A percentile compares a stretch with the other conserved stretches of the same genome.
Evolutionary conservation across 2,888 invertebrate genomes (phyloP).

Genomic region (Caenorhabditis doughertyi): DNA sequence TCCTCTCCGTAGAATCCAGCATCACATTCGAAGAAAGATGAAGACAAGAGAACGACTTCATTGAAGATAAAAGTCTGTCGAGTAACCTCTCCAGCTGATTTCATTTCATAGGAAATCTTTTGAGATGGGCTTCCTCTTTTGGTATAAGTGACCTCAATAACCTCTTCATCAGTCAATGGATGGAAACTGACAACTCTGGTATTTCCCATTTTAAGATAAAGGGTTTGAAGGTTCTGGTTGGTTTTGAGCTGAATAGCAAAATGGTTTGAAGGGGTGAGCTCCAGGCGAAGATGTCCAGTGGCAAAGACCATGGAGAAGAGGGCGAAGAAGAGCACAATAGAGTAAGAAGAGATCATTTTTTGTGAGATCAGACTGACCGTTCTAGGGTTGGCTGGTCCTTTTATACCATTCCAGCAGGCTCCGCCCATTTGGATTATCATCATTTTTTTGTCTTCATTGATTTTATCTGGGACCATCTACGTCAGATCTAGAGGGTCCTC

Average conservation of each 20-base stretch:
- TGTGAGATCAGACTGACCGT: neutral
- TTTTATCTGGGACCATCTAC: neutral
- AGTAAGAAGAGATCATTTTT: constrained; percentile 21
- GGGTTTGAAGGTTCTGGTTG: neutral
- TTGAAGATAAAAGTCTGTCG: neutral
- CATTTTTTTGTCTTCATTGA: constrained; percentile 8
- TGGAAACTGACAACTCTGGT: constrained; percentile 25
- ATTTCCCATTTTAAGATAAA: constrained; percentile 6
- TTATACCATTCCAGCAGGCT: neutral
- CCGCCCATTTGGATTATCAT: constrained; percentile 6
- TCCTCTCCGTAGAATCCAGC: constrained; percentile 8
- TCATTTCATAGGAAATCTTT: neutral
- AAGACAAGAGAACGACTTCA: constrained; percentile 3
- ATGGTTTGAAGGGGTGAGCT: constrained; percentile 16
- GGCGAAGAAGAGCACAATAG: neutral
- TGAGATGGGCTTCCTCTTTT: neutral
- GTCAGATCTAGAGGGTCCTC: neutral
- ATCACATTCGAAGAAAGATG: constrained; percentile 24
- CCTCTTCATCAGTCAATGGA: constrained; percentile 1
- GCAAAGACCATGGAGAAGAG: constrained; percentile 7
- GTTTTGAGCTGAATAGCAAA: constrained; percentile 9
- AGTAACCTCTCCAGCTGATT: neutral
- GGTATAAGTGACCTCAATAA: neutral
- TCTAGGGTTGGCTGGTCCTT: neutral
- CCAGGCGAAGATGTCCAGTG: constrained; percentile 38